Percentiles rank a stretch among this genome's conserved stretches.
phyloP scores from a whole-genome alignment of 1,140 invertebrate species.

The Drosophila pseudoobscura region DNA sequence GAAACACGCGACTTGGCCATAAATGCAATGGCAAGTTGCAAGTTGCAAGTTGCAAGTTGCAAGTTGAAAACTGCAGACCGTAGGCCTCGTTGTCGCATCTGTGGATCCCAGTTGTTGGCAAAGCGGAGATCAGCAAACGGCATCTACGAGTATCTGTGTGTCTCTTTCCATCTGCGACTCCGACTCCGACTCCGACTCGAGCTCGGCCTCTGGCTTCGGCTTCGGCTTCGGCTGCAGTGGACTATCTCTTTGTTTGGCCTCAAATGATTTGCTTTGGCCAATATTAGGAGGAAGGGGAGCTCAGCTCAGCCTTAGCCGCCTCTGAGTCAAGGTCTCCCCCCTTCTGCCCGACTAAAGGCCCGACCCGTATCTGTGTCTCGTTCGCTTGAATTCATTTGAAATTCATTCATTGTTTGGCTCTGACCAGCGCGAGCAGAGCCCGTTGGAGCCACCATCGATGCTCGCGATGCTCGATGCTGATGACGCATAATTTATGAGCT shows the following conservation, averaged over 20 bases:
- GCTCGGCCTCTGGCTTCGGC: slow-evolving; percentile 1
- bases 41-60: slow-evolving; percentile 47
- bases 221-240: slow-evolving; percentile 6
- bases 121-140: slow-evolving; percentile 27
- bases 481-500: slow-evolving; percentile 59
- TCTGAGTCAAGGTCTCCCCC: slow-evolving; percentile 20
- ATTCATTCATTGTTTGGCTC: slow-evolving; percentile 58
- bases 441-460: not conserved
- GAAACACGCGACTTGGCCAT: slow-evolving; percentile 75
- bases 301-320: slow-evolving; percentile 3
- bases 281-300: not conserved
- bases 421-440: not conserved
- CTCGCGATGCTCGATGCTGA: slow-evolving; percentile 21
- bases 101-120: slow-evolving; percentile 23
- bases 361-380: too few relatives aligned
- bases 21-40: slow-evolving; percentile 72
- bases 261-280: slow-evolving; percentile 57
- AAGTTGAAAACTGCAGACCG: slow-evolving; percentile 23
- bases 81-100: slow-evolving; percentile 23
- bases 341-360: too few relatives aligned
- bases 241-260: slow-evolving; percentile 55
- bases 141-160: slow-evolving; percentile 14
- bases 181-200: not conserved
- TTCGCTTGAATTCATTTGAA: slow-evolving; percentile 30
- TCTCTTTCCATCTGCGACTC: slow-evolving; percentile 16